Conservation (phyloP, 2,888 invertebrate species). For the Rhaphigaster nebulosa region DNA sequence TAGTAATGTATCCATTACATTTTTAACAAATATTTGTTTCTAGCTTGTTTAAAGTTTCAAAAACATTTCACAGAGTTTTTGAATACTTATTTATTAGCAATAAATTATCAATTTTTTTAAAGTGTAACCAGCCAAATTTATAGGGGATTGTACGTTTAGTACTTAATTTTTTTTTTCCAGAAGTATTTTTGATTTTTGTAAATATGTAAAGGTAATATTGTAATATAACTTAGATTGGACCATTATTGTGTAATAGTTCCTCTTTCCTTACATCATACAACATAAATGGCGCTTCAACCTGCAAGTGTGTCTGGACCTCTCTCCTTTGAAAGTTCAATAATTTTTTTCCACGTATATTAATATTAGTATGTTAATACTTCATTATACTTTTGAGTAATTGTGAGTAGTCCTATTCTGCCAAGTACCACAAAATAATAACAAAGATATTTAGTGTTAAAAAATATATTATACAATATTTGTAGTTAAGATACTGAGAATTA, state of each 20-base stretch:
- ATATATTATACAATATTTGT: no score
- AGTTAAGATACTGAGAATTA: no score
- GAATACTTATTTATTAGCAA: not conserved
- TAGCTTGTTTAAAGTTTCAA: not conserved
- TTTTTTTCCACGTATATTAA: no score
- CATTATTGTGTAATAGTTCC: not conserved
- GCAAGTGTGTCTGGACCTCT: no score
- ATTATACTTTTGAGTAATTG: no score
- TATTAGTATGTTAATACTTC: no score
- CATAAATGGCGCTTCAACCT: not conserved
- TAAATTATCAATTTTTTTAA: not conserved
- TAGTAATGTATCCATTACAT: not conserved
- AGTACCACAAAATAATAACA: no score
- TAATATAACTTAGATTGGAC: not conserved
- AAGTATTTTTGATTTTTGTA: not conserved
- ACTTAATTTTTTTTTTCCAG: not conserved
- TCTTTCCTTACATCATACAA: constrained; percentile 7
- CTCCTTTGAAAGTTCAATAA: no score
- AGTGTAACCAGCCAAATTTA: not conserved
- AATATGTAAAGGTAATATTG: not conserved
- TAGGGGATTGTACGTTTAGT: not conserved
- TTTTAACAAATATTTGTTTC: not conserved
- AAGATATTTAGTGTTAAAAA: no score
- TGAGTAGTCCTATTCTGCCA: no score
- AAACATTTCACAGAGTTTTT: not conserved